Evolutionary conservation across 2,888 invertebrate species (phyloP), one percentile per base, ranked within the genome.

Genomic region (Lithophane ornitopus): DNA sequence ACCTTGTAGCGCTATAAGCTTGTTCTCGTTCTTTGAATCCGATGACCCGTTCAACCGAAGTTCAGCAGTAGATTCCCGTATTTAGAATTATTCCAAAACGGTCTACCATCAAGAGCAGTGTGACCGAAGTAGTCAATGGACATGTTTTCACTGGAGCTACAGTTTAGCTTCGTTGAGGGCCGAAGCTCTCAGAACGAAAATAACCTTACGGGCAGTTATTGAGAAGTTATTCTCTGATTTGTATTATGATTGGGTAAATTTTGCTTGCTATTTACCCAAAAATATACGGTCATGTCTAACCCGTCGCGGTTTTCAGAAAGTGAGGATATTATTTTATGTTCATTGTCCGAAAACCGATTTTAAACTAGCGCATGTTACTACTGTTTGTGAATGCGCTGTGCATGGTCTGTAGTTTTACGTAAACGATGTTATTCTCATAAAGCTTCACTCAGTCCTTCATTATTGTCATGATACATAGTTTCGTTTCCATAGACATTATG

Each of bases 381-480:
- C 59, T 72, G 66, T 81, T 74, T 81, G 70, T 62, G 85, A 82
- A 80, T 87, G 86, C 84, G 85, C 83, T 79, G 52, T 83, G 89
- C 89, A 89, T 88, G 89, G 44, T 81, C 69, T 82, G 74, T 85
- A 70, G 79, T 77, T 62, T 69, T 78, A 66, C 68, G 72, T 70
- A 70, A 87, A 83, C 89, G 85, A 89, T 89, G 87, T 72, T 84
- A 86, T 89, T 89, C 89, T 90, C 89, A 87, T 87, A 66, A 83
- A 74, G 89, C 88, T 89, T 89, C 74, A 88, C 87, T 85, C 87
- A 78, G 80, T 85, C 85, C 81, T 85, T 86, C 90, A 89, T 87
- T 89, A 87, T 86, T 88, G 74, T 85, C 88, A 89, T 89, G 75
- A 77, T 81, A 85, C 84, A 87, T 88, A 79, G 79, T 74, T 71